Evolutionary conservation across 1,140 invertebrate genomes (phyloP).

Genomic region (Drosophila persimilis): DNA sequence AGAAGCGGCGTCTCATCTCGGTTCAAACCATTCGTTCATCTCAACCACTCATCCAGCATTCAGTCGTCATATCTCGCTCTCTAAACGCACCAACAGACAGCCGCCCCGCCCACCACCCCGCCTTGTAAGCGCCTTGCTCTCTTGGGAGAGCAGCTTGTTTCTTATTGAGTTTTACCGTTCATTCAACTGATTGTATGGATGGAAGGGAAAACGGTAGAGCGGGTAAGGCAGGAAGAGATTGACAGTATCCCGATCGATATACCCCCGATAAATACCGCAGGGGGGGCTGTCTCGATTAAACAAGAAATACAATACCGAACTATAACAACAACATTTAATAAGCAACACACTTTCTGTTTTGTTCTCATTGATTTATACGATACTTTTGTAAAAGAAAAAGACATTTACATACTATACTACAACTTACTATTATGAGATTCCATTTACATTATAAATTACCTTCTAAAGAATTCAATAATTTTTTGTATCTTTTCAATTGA

Average conservation of each 20-base stretch:
- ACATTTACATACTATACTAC: slow-evolving; percentile 67
- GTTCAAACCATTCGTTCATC: neutral
- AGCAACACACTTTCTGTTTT: slow-evolving; percentile 1
- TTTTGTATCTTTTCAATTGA: slow-evolving; percentile 5
- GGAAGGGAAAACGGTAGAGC: no score
- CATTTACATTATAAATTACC: slow-evolving; percentile 44
- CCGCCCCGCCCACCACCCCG: no score
- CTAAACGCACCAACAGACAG: no score
- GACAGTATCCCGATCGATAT: no score
- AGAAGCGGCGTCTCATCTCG: no score
- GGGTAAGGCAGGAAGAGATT: no score
- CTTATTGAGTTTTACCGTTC: no score
- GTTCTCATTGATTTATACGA: slow-evolving; percentile 16
- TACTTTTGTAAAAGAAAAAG: slow-evolving; percentile 66
- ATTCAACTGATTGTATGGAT: neutral
- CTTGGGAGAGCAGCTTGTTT: no score
- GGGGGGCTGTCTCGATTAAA: no score
- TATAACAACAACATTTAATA: neutral
- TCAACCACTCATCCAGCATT: neutral
- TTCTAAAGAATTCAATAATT: neutral
- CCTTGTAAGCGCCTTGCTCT: no score
- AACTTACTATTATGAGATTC: slow-evolving; percentile 61
- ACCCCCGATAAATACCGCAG: no score
- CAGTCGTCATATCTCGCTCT: no score
- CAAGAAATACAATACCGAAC: slow-evolving; percentile 11